Percentiles rank a stretch among this genome's conserved stretches.
phyloP scores from a whole-genome alignment of 2,888 invertebrate species.

The Monoplex corrugatus region DNA sequence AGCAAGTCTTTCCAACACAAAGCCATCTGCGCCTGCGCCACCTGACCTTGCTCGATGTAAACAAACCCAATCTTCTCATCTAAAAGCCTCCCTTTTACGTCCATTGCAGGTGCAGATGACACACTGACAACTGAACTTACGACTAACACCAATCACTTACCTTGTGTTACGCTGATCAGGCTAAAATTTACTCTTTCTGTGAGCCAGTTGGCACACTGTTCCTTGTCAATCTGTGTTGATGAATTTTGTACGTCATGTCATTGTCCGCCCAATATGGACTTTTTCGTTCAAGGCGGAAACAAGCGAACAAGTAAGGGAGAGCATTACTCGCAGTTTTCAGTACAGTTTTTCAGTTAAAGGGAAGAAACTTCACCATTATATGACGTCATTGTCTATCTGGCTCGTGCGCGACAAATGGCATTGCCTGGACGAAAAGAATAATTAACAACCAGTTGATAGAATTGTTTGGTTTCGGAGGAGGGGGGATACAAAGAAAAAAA shows the following conservation, averaged over 20 bases:
- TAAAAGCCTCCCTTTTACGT: background rate
- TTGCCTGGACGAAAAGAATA: background rate
- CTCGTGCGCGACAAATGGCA: background rate
- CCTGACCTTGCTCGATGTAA: constrained; percentile 60
- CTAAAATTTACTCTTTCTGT: constrained; percentile 34
- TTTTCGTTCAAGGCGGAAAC: constrained; percentile 40
- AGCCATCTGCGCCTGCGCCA: constrained; percentile 57
- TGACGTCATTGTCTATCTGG: constrained; percentile 27
- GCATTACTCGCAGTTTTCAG: background rate
- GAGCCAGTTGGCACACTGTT: constrained; percentile 48
- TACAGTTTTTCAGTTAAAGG: constrained; percentile 24
- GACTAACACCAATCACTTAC: constrained; percentile 33
- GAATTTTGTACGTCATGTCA: constrained; percentile 54
- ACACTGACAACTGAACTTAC: background rate
- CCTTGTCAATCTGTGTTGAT: constrained; percentile 54
- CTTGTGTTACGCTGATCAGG: constrained; percentile 25
- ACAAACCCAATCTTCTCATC: constrained; percentile 56
- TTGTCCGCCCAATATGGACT: constrained; percentile 49
- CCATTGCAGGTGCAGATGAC: constrained; percentile 27
- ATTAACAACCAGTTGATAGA: background rate
- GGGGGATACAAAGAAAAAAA: background rate
- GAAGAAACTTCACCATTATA: constrained; percentile 42
- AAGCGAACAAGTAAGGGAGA: constrained; percentile 32
- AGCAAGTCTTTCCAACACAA: constrained; percentile 42
- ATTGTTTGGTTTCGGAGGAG: background rate